Percentiles rank a stretch among this genome's conserved stretches.
phyloP scores from a whole-genome alignment of 2,797 vertebrate species.

The Fistularia tabacaria region DNA sequence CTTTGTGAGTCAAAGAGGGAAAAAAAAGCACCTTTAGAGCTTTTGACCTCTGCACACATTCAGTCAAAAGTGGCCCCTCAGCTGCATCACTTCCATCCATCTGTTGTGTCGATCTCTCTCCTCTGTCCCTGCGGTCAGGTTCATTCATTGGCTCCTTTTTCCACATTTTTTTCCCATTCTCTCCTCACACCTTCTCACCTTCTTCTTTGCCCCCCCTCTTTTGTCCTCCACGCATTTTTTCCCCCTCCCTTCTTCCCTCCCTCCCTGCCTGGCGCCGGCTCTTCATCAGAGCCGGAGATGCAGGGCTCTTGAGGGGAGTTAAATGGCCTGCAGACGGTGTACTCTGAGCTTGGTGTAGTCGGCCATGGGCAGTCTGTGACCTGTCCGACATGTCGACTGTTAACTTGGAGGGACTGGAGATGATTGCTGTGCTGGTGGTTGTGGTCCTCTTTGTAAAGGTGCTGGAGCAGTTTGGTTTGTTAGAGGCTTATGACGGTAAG shows the following conservation, averaged over 20 bases:
- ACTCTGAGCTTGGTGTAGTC: slow-evolving; percentile 48
- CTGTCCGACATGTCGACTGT: slow-evolving; percentile 77
- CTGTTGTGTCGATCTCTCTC: slow-evolving; percentile 12
- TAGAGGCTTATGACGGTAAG: slow-evolving; percentile 94
- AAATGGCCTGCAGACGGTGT: slow-evolving; percentile 74
- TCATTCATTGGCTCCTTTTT: slow-evolving; percentile 2
- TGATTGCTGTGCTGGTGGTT: slow-evolving; percentile 93
- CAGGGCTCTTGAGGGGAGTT: slow-evolving; percentile 76
- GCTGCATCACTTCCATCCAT: background rate
- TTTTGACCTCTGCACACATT: slow-evolving; percentile 12
- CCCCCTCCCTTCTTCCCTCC: slow-evolving; percentile 21
- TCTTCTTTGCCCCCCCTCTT: slow-evolving; percentile 28
- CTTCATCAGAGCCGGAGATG: slow-evolving; percentile 60
- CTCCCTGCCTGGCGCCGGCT: slow-evolving; percentile 45
- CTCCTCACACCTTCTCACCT: slow-evolving; percentile 22
- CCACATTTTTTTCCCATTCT: slow-evolving; percentile 23
- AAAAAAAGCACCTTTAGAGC: background rate
- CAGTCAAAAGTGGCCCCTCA: background rate
- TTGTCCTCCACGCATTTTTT: slow-evolving; percentile 39
- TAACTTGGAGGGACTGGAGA: slow-evolving; percentile 98
- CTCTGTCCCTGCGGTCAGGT: slow-evolving; percentile 18
- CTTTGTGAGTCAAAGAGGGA: background rate
- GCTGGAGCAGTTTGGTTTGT: slow-evolving; percentile 94
- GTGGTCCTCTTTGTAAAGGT: slow-evolving; percentile 95
- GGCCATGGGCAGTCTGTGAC: slow-evolving; percentile 82